Evolutionary conservation across 2,888 invertebrate genomes (phyloP).

Genomic region (Phorcus lineatus): DNA sequence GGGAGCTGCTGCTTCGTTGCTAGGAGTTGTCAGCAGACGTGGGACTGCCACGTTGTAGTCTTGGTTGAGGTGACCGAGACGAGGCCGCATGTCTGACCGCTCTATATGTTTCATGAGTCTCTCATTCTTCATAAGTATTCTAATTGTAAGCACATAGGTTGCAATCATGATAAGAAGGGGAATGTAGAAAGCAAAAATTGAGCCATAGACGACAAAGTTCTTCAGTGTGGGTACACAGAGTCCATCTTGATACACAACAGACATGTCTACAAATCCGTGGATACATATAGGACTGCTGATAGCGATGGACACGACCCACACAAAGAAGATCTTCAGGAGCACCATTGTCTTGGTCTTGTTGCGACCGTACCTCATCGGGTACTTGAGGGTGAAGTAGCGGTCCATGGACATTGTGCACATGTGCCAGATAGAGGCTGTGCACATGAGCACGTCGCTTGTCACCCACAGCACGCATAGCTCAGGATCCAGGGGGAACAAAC

Average conservation of each 20-base stretch:
- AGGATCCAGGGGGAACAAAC: slow-evolving; percentile 86
- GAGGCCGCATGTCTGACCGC: slow-evolving; percentile 49
- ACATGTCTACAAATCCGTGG: slow-evolving; percentile 65
- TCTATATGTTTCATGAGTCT: slow-evolving; percentile 61
- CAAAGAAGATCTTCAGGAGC: slow-evolving; percentile 89
- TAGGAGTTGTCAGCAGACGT: background rate
- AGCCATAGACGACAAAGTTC: slow-evolving; percentile 84
- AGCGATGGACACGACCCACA: slow-evolving; percentile 89
- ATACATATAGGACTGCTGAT: slow-evolving; percentile 76
- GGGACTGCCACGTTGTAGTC: background rate
- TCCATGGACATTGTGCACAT: slow-evolving; percentile 80
- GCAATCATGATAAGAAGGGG: slow-evolving; percentile 95
- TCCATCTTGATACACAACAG: slow-evolving; percentile 62
- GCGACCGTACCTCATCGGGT: slow-evolving; percentile 85
- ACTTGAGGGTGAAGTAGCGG: slow-evolving; percentile 90
- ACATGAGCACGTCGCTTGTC: slow-evolving; percentile 80
- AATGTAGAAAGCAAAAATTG: slow-evolving; percentile 96
- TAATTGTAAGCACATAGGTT: slow-evolving; percentile 93
- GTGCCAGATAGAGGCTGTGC: slow-evolving; percentile 79
- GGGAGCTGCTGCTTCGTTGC: background rate
- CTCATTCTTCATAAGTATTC: slow-evolving; percentile 87
- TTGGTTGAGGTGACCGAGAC: background rate
- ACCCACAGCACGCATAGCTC: slow-evolving; percentile 85
- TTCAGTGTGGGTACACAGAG: slow-evolving; percentile 65
- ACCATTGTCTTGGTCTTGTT: slow-evolving; percentile 74